Conservation (phyloP, 2,113 vertebrate genomes). For the Hipposideros armiger region DNA sequence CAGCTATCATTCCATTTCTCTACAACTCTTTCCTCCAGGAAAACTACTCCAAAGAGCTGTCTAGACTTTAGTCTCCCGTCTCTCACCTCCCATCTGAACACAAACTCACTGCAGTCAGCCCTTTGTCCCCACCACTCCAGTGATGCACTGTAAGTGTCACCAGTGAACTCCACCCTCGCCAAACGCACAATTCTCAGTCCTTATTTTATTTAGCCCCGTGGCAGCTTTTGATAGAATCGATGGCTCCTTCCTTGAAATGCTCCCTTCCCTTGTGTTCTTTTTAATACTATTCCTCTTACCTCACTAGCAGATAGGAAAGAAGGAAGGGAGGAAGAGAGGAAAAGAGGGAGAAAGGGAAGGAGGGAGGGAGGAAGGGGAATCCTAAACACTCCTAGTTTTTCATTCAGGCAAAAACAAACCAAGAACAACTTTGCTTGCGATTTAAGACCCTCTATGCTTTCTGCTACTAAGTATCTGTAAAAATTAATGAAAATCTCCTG, state of each 20-base stretch:
- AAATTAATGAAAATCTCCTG: not conserved
- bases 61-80: not conserved
- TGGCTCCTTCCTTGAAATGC: not conserved
- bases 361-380: not conserved
- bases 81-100: not conserved
- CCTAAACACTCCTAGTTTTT: not conserved
- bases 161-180: not conserved
- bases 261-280: not conserved
- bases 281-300: not conserved
- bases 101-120: not conserved
- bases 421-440: not conserved
- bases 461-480: not conserved
- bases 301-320: not conserved
- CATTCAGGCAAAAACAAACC: not conserved
- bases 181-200: not conserved
- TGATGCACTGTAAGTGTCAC: not conserved
- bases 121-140: not conserved
- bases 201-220: not conserved
- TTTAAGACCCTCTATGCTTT: not conserved
- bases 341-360: not conserved
- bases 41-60: not conserved
- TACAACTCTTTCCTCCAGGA: not conserved
- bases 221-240: not conserved
- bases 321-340: not conserved
- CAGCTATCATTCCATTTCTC: not conserved